These are phyloP conservation scores for Miltochrista miniata DNA, from an alignment of 2,888 invertebrate species.

Conservation along the genomic window DNA sequence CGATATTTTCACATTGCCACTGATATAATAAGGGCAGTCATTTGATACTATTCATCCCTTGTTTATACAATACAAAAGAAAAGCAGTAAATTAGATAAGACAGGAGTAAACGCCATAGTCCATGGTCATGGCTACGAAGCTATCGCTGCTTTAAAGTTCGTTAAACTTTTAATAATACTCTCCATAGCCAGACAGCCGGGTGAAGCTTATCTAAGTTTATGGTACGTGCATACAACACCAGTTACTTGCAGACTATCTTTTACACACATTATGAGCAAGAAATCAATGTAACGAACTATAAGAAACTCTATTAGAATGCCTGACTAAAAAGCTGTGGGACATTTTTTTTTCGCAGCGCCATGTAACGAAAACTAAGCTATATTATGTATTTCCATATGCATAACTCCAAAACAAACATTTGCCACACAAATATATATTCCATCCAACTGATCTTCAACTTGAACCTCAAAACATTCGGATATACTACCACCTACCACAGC, in stretches of 20 bases:
- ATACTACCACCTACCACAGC: no score
- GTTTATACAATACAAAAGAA: conserved; percentile 24
- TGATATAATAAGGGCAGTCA: conserved; percentile 34
- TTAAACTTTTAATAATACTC: conserved; percentile 28
- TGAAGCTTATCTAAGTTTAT: conserved; percentile 26
- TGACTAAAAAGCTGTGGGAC: conserved; percentile 1
- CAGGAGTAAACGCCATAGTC: conserved; percentile 35
- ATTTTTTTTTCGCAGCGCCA: no score
- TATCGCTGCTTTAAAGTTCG: conserved; percentile 28
- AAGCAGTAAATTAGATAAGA: conserved; percentile 40
- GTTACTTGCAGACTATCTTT: background rate
- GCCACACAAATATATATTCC: no score
- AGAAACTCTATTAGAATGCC: background rate
- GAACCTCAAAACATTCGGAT: no score
- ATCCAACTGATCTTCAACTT: no score
- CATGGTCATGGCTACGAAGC: conserved; percentile 8
- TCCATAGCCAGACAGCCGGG: conserved; percentile 21
- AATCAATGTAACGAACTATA: background rate
- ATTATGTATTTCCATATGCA: no score
- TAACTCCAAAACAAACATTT: no score
- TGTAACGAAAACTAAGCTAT: no score
- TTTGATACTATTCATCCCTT: conserved; percentile 20
- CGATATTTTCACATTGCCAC: conserved; percentile 31
- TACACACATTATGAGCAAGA: background rate
- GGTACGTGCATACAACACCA: conserved; percentile 1